These are phyloP conservation scores for Heliornis fulica DNA, from an alignment of 2,113 vertebrate species.

Conservation along the genomic window DNA sequence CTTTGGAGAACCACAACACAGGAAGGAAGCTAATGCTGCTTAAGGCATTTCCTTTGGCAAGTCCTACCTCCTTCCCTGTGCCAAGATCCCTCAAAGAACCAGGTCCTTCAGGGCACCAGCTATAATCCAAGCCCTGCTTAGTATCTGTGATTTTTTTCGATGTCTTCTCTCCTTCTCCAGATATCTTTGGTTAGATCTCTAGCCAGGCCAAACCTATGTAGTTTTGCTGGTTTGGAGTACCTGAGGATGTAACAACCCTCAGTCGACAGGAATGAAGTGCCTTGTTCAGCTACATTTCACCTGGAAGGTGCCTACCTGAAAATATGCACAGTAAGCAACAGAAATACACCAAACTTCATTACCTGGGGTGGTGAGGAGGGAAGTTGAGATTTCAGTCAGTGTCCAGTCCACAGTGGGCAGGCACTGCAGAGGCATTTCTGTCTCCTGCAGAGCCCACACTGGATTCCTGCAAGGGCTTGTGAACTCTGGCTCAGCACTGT, in stretches of 20 bases:
- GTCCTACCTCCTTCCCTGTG: background rate
- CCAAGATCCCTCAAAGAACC: background rate
- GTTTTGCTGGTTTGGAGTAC: background rate
- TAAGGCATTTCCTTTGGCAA: slow-evolving; percentile 3
- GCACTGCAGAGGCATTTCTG: background rate
- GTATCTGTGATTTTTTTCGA: background rate
- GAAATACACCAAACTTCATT: background rate
- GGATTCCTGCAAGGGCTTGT: background rate
- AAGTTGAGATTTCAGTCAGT: background rate
- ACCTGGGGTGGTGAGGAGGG: background rate
- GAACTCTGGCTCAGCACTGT: fast-evolving
- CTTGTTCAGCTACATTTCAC: background rate
- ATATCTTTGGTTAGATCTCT: background rate
- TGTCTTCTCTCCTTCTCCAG: background rate
- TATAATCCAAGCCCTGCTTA: background rate
- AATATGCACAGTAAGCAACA: background rate
- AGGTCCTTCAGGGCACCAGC: background rate
- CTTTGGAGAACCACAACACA: background rate
- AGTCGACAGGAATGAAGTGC: background rate
- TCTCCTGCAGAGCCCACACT: background rate
- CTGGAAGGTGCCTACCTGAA: too few relatives aligned
- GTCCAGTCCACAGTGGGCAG: fast-evolving
- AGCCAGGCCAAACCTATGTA: background rate
- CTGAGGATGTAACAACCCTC: background rate
- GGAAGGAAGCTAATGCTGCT: background rate